A percentile compares a stretch with the other conserved stretches of the same genome.
phyloP scores from a whole-genome alignment of 1,140 invertebrate genomes.

The Fopius arisanus region DNA sequence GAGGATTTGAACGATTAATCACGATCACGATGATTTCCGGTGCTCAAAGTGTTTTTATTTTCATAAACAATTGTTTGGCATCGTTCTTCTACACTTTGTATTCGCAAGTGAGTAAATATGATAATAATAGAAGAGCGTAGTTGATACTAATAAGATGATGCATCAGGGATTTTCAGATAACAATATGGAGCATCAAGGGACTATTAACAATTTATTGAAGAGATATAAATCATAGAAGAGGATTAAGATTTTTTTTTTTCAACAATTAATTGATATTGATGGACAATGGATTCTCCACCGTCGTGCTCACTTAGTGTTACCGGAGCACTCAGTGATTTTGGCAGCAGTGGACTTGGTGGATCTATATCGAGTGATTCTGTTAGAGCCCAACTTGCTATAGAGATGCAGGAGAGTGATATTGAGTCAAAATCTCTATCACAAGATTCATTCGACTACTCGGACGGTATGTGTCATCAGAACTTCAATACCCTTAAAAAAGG shows the following conservation, averaged over 20 bases:
- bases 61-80: constrained; percentile 32
- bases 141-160: not conserved
- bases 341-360: constrained; percentile 63
- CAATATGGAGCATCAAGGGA: constrained; percentile 42
- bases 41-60: constrained; percentile 33
- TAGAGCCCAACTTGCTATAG: constrained; percentile 61
- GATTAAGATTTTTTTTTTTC: constrained; percentile 3
- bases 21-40: constrained; percentile 43
- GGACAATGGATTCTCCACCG: constrained; percentile 65
- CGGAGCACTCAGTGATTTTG: constrained; percentile 63
- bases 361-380: constrained; percentile 65
- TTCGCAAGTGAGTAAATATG: constrained; percentile 40
- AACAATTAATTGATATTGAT: constrained; percentile 34
- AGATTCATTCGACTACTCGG: constrained; percentile 74
- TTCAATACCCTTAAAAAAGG: constrained; percentile 84
- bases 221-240: not conserved
- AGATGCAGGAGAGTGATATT: constrained; percentile 74
- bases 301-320: constrained; percentile 65
- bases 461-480: constrained; percentile 78
- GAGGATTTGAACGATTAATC: constrained; percentile 22
- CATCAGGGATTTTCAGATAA: constrained; percentile 24
- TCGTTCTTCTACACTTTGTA: constrained; percentile 36
- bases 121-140: not conserved
- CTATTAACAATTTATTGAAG: constrained; percentile 30
- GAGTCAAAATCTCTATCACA: constrained; percentile 72